These are phyloP conservation scores for Indicator maculatus DNA, from an alignment of 2,113 vertebrate genomes.

Conservation along the genomic window DNA sequence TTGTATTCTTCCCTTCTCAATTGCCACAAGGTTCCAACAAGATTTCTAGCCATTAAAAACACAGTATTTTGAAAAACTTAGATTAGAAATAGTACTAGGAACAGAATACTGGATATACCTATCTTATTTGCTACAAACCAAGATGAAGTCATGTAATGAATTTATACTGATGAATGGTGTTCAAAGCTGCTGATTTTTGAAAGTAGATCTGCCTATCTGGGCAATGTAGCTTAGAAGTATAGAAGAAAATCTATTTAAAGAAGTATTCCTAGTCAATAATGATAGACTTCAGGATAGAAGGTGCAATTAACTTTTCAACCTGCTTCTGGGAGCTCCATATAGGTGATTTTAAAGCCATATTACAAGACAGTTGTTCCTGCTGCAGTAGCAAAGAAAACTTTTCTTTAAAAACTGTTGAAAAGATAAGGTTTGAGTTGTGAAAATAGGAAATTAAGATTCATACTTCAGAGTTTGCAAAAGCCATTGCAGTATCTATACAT, in stretches of 20 bases:
- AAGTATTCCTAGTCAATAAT: slow-evolving; percentile 4
- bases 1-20: background rate
- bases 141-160: background rate
- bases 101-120: background rate
- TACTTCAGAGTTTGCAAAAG: background rate
- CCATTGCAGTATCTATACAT: background rate
- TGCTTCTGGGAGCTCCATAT: background rate
- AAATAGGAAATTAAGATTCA: background rate
- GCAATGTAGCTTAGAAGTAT: background rate
- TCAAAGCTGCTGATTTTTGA: background rate
- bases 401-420: background rate
- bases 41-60: background rate
- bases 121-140: background rate
- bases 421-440: background rate
- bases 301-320: background rate
- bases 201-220: background rate
- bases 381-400: background rate
- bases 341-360: background rate
- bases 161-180: background rate
- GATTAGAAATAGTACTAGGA: background rate
- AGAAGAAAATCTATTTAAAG: background rate
- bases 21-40: background rate
- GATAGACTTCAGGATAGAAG: background rate
- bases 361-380: background rate
- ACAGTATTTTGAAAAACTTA: background rate